Percentiles rank a stretch among this genome's conserved stretches.
These are phyloP conservation scores for Microcebus tavaratra DNA, from an alignment of 2,113 vertebrate genomes.

Conservation along the genomic window DNA sequence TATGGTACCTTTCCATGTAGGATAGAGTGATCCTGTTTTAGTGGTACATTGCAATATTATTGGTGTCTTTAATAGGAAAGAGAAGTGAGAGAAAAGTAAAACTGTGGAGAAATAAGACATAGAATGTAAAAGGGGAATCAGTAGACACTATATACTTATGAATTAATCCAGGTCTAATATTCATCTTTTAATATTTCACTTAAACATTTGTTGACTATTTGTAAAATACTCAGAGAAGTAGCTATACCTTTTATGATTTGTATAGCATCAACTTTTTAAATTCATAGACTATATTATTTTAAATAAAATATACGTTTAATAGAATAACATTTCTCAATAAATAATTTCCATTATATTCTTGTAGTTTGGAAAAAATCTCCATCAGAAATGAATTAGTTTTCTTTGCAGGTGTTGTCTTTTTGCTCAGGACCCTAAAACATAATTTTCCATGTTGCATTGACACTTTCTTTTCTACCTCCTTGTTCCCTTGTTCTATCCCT, in stretches of 20 bases:
- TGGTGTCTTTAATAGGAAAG: background rate
- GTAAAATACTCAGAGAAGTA: background rate
- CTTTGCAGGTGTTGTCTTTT: background rate
- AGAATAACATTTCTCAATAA: background rate
- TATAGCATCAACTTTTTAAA: background rate
- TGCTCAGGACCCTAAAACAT: background rate
- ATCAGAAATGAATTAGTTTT: background rate
- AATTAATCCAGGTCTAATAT: background rate
- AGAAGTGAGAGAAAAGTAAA: background rate
- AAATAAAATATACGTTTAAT: background rate
- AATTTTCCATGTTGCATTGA: background rate
- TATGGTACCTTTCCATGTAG: fast-evolving
- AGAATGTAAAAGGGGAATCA: background rate
- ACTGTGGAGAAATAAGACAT: background rate
- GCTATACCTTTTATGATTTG: background rate
- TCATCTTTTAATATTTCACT: background rate
- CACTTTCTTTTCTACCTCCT: background rate
- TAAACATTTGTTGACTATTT: background rate
- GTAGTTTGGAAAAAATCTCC: background rate
- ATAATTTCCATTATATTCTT: background rate
- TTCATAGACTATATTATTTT: background rate
- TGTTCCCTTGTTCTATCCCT: background rate
- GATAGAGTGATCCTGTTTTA: background rate
- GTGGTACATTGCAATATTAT: no score
- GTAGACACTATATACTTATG: background rate